Base-by-base conservation (phyloP, 1,140 invertebrate genomes). In the Drosophila equinoxialis region DNA sequence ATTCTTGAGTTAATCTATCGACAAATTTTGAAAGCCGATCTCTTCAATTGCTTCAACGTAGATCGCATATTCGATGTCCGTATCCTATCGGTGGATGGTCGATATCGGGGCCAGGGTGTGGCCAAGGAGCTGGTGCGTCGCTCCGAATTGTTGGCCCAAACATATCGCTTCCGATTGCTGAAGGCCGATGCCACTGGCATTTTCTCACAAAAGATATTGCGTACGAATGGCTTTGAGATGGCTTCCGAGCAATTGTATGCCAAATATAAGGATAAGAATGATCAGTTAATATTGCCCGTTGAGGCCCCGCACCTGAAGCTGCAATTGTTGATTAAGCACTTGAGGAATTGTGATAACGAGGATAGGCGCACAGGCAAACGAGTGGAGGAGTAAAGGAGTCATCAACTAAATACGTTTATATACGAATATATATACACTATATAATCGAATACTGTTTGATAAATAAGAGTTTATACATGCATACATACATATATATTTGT, bases 181-280 rank as follows among this genome's bases (percentile, higher is more conserved):
- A 96, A 96, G 91, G 95, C 94, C 17, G 96, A 97, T 80, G 95
- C 96, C 3, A 97, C 96, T 0, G 96, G 96, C 17, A 93, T 95
- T 0, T 97, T 94, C 79, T 96, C 96, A 0, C 96, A 97, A 82
- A 95, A 95, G 79, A 95, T 96, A 20, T 94, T 95, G 57, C 93
- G 94, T 81, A 95, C 94, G 20, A 92, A 95, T 13, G 96, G 95
- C 0, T 94, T 96, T 70, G 92, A 94, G 57, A 93, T 94, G 1
- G 92, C 95, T 23, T 93, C 94, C 13, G 94, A 95, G 68, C 93
- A 96, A 6, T 92, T 92, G 6, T 97, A 97, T 79, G 93, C 92
- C 4, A 95, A 96, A 67, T 95, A 95, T 81, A 93, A 94, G 30
- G 93, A 95, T 59, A 93, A 93, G 64, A 79, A 92, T 2, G 94